Evolutionary conservation across 1,140 invertebrate species (phyloP).

Genomic region (Sycobia sp.): DNA sequence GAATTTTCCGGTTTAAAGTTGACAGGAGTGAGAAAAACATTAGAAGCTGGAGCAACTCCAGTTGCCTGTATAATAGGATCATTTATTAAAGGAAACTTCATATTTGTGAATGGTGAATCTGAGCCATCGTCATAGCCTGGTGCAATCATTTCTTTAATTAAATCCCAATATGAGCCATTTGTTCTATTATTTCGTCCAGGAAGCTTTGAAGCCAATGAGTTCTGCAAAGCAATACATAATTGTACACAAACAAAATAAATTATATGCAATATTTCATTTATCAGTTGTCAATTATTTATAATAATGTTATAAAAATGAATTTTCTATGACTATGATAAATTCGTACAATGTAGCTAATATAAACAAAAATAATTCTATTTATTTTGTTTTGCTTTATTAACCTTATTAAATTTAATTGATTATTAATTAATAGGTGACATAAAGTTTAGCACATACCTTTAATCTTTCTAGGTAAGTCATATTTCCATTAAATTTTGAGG

Average conservation of each 20-base stretch:
- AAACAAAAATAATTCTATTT: not conserved
- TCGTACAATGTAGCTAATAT: not conserved
- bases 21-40: constrained; percentile 55
- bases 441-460: constrained; percentile 59
- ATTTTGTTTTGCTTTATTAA: too few species aligned
- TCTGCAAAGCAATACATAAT: too few species aligned
- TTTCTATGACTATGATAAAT: constrained; percentile 6
- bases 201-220: constrained; percentile 56
- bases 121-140: constrained; percentile 52
- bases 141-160: constrained; percentile 58
- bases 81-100: constrained; percentile 55
- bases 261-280: constrained; percentile 3
- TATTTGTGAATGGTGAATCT: constrained; percentile 45
- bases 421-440: too few species aligned
- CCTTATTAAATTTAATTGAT: not conserved
- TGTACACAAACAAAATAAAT: too few species aligned
- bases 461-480: constrained; percentile 81
- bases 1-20: constrained; percentile 55
- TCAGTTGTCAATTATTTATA: not conserved
- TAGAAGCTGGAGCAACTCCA: constrained; percentile 44
- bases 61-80: constrained; percentile 50
- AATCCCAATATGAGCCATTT: constrained; percentile 57
- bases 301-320: not conserved
- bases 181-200: constrained; percentile 52
- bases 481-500: constrained; percentile 73